Percentiles rank a stretch among this genome's conserved stretches.
Conservation (phyloP, 2,888 invertebrate genomes). For the Aleiodes testaceus region DNA sequence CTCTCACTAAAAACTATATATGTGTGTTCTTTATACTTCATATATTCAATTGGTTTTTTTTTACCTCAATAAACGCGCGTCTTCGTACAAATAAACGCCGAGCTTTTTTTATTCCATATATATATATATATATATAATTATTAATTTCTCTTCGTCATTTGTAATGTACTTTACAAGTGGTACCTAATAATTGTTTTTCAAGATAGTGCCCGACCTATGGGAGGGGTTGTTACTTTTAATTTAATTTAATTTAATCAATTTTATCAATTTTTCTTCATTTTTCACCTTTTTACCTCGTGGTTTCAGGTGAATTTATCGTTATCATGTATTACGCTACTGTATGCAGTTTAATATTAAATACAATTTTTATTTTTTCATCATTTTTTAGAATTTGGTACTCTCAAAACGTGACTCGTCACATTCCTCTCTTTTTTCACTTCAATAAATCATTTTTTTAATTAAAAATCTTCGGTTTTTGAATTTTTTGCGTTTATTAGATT, state of each 20-base stretch:
- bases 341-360: slow-evolving; percentile 64
- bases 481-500: slow-evolving; percentile 20
- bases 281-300: too few relatives aligned
- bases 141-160: slow-evolving; percentile 35
- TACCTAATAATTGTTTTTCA: slow-evolving; percentile 63
- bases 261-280: slow-evolving; percentile 38
- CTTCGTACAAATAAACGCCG: slow-evolving; percentile 29
- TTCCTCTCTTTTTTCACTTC: slow-evolving; percentile 42
- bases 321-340: slow-evolving; percentile 65
- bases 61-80: slow-evolving; percentile 30
- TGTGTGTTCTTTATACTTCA: slow-evolving; percentile 30
- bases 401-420: slow-evolving; percentile 62
- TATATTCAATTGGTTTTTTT: slow-evolving; percentile 37
- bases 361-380: slow-evolving; percentile 54
- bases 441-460: slow-evolving; percentile 24
- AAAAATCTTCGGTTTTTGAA: slow-evolving; percentile 22
- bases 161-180: slow-evolving; percentile 55
- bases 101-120: slow-evolving; percentile 6
- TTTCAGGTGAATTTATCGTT: slow-evolving; percentile 56
- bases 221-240: slow-evolving; percentile 52
- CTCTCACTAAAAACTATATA: slow-evolving; percentile 35
- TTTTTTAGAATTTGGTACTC: slow-evolving; percentile 71
- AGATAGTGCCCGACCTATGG: slow-evolving; percentile 65
- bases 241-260: slow-evolving; percentile 39
- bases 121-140: slow-evolving; percentile 26